Percentiles rank a stretch among this genome's conserved stretches.
These are phyloP conservation scores for Neomorphus geoffroyi DNA, from an alignment of 2,797 vertebrate species.

Conservation along the genomic window DNA sequence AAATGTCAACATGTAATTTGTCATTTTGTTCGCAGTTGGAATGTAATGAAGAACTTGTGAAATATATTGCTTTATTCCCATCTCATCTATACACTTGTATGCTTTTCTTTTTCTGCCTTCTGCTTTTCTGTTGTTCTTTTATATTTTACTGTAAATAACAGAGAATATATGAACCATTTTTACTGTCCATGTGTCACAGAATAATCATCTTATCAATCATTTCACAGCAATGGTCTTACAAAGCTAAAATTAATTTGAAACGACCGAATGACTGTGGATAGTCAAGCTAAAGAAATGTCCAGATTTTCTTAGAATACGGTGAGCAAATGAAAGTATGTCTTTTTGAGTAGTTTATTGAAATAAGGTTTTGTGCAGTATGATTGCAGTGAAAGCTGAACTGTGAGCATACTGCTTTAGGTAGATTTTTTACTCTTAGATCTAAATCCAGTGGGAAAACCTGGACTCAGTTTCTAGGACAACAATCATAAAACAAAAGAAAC, in stretches of 20 bases:
- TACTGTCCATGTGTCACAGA: not conserved
- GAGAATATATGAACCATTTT: not conserved
- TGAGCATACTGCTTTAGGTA: not conserved
- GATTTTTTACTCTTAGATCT: not conserved
- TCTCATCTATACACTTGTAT: not conserved
- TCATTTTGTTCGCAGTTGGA: not conserved
- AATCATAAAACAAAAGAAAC: not conserved
- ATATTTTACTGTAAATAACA: not conserved
- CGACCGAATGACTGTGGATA: not conserved
- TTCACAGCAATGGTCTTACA: not conserved
- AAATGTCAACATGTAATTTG: not conserved
- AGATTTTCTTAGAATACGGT: not conserved
- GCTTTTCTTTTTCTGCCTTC: not conserved
- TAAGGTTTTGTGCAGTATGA: not conserved
- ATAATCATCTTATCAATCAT: not conserved
- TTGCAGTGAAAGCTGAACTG: not conserved
- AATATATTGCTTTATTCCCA: rapidly evolving
- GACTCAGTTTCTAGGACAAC: not conserved
- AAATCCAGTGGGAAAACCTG: not conserved
- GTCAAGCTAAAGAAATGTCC: not conserved
- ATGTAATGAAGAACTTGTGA: not conserved
- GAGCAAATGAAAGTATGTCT: not conserved
- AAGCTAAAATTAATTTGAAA: not conserved
- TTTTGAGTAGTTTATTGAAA: not conserved
- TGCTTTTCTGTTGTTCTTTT: not conserved